phyloP scores from a whole-genome alignment of 2,797 vertebrate species.

The Gila robusta region DNA sequence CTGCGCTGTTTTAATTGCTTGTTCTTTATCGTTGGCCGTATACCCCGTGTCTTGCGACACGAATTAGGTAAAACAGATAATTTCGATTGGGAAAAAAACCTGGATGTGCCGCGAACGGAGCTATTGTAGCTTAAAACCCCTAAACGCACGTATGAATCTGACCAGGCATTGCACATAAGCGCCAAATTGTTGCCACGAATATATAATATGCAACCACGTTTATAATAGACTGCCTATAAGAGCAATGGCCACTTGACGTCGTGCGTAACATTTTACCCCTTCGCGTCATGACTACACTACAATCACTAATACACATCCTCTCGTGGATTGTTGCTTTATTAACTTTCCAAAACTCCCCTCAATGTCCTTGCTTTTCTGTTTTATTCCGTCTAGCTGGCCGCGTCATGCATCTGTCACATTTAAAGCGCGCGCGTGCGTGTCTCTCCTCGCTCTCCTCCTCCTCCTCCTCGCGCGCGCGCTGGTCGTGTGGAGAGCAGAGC shows the following conservation, averaged over 20 bases:
- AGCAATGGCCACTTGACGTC: not conserved
- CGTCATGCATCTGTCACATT: conserved; percentile 41
- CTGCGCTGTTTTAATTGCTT: not conserved
- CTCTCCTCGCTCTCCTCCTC: not conserved
- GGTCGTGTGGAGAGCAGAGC: conserved; percentile 53
- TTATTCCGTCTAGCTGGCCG: not conserved
- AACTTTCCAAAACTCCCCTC: not conserved
- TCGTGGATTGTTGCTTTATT: not conserved
- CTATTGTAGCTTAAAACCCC: not conserved
- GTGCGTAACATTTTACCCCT: not conserved
- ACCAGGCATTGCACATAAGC: not conserved
- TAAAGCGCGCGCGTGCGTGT: conserved; percentile 53
- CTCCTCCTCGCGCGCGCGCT: conserved; percentile 19
- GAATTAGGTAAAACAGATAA: not conserved
- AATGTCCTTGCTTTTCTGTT: not conserved
- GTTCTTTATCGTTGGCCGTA: not conserved
- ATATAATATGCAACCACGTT: not conserved
- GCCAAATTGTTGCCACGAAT: not conserved
- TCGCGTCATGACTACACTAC: not conserved
- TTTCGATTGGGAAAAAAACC: not conserved
- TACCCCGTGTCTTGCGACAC: not conserved
- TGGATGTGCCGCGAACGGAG: not conserved
- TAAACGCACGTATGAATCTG: not conserved
- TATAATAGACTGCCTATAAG: not conserved
- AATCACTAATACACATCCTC: not conserved